Evolutionary conservation across 2,113 vertebrate species (phyloP).

Genomic region (Nothocercus julius): DNA sequence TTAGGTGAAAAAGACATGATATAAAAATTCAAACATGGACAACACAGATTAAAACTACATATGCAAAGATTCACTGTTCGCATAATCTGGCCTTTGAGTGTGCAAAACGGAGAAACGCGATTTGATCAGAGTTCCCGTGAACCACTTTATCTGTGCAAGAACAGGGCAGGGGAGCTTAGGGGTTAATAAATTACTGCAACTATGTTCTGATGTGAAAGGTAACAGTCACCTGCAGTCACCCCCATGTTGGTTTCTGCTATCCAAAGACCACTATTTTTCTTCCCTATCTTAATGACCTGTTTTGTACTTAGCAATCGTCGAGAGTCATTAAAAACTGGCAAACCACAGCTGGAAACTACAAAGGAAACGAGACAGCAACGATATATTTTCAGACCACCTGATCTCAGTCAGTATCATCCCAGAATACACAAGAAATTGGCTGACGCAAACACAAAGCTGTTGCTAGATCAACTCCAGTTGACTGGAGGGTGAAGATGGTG

Average conservation of each 20-base stretch:
- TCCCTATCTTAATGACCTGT: neutral
- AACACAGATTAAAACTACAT: neutral
- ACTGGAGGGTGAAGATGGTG: neutral
- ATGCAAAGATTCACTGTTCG: neutral
- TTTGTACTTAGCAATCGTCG: neutral
- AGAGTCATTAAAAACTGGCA: neutral
- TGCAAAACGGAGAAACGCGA: neutral
- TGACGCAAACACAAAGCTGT: neutral
- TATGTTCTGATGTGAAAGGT: neutral
- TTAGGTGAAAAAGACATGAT: neutral
- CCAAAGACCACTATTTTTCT: neutral
- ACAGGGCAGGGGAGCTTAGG: no score
- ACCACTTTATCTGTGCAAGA: neutral
- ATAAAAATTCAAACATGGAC: neutral
- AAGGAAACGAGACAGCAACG: neutral
- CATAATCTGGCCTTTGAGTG: neutral
- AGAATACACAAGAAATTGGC: neutral
- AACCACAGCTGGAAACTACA: neutral
- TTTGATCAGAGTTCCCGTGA: neutral
- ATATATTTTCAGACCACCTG: neutral
- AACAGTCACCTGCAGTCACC: neutral
- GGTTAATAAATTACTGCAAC: neutral
- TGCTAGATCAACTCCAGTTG: neutral
- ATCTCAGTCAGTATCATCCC: neutral
- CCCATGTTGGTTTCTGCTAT: neutral